Base-by-base conservation (phyloP, 2,888 invertebrate species). In the Blomia tropicalis region DNA sequence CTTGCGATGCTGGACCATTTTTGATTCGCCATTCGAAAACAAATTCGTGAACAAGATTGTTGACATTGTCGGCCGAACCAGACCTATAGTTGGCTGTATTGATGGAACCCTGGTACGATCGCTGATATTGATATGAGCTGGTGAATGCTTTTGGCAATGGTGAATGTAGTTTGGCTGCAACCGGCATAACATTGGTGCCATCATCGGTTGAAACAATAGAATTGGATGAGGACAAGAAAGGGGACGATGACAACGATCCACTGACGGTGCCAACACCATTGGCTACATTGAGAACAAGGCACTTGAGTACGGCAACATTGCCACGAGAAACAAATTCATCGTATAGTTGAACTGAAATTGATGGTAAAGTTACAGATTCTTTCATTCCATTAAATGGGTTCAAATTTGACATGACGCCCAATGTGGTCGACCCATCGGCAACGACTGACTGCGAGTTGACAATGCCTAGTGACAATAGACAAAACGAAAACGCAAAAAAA, bases 231-330 rank as follows among this genome's bases (percentile, higher is more conserved):
- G 17, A 17, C 17, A 17, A 36, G n/a, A n/a, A n/a, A 32, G 22
- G 56, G 29, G 11, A 29, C 7, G 36, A 36, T 17, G 17, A 17
- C 17, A 17, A 36, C 7, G 36, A 36, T 7, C 36, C 36, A 36
- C 7, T 36, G 36, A 36, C 36, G 7, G 36, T 36, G 36, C 7
- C 17, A 17, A 17, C 17, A 17, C 7, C n/a, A n/a, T 7, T 47
- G 51, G 51, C 51, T n/a, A 47, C 51, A n/a, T 27, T 47, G 11
- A 56, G 19, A 25, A 58, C 59, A 32, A 58, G 64, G 60, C 67
- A 67, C 59, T 66, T 66, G 19, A 67, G 60, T 14, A 67, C 66
- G 1, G 67, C 67, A 7, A 67, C 66, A 60, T 67, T 67, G 44
- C 66, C 67, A 19, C 64, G 60, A 25, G 66, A 65, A 23, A 67